Base-by-base conservation (phyloP, 1,140 invertebrate genomes). In the Phymorhynchus buccinoides region DNA sequence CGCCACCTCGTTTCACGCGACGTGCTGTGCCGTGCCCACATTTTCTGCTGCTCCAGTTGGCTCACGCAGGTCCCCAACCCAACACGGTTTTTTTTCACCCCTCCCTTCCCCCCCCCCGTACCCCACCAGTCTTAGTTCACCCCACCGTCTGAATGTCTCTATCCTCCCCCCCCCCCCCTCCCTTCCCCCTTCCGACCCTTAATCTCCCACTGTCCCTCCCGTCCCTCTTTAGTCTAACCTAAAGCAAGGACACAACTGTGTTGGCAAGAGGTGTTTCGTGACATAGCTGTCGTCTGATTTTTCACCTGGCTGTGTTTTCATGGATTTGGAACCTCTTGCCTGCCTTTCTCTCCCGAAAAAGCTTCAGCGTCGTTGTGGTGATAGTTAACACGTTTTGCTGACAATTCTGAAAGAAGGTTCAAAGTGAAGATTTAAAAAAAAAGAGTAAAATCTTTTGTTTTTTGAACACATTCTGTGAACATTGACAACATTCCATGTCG, bases 301-400 rank as follows among this genome's bases (percentile, higher is more conserved):
- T 75, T 75, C 73, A 75, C 35, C 35, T 41, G 73, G 35, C 73
- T 22, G 73, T 37, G 30, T 71, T 71, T 71, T 71, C 35, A 4
- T 12, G 6, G 68, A 35, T 37, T 71, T 71, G 22, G 56, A 62
- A 9, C 56, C 56, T 4, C 6, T 6, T 62, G 56, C 12, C 56
- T 62, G 18, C 48, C n/a, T 62, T 62, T 22, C 56, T 4, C 18
- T 22, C 18, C 14, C 6, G 68, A 37, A 37, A 71, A 32, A 71
- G 27, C 2, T 32, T n/a, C 16, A 4, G 68, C 37, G 68, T 1
- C 9, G 30, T 35, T 32, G 30, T 7, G 30, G 30, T 4, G 68
- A 71, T 35, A n/a, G 30, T 35, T 32, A 62, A 62, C 14, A 62
- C n/a, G 22, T 27, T 62, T 14, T 62, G 56, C 22, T 62, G 56